Conservation (phyloP, 2,888 invertebrate species). For the Achlya flavicornis region DNA sequence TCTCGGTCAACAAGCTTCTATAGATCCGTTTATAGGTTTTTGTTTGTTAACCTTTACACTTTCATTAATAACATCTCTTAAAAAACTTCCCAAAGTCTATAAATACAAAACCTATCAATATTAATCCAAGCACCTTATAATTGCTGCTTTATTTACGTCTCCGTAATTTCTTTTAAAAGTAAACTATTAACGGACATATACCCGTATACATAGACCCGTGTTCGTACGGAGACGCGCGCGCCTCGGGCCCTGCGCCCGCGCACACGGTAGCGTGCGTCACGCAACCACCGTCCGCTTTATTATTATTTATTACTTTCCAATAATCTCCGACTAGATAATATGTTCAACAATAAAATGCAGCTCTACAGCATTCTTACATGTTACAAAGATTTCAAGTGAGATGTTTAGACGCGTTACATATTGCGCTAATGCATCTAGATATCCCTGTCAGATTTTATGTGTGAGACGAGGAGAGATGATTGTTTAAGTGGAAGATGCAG, state of each 20-base stretch:
- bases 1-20: too few species aligned
- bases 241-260: slow-evolving; percentile 40
- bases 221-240: slow-evolving; percentile 30
- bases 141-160: neutral
- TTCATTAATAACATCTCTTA: too few species aligned
- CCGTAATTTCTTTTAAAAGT: neutral
- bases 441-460: slow-evolving; percentile 1
- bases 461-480: neutral
- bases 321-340: slow-evolving; percentile 68
- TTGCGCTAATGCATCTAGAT: neutral
- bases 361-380: slow-evolving; percentile 47
- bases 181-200: slow-evolving; percentile 5
- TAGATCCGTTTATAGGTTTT: too few species aligned
- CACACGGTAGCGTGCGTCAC: slow-evolving; percentile 77
- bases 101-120: too few species aligned
- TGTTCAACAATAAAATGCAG: slow-evolving; percentile 57
- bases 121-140: neutral
- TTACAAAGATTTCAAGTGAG: slow-evolving; percentile 41
- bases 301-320: slow-evolving; percentile 81
- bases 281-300: slow-evolving; percentile 72
- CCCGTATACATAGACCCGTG: slow-evolving; percentile 2
- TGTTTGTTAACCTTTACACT: too few species aligned
- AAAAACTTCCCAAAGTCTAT: too few species aligned
- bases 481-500: neutral
- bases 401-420: slow-evolving; percentile 31